phyloP scores from a whole-genome alignment of 2,113 vertebrate genomes.

The Ramphastos sulfuratus region DNA sequence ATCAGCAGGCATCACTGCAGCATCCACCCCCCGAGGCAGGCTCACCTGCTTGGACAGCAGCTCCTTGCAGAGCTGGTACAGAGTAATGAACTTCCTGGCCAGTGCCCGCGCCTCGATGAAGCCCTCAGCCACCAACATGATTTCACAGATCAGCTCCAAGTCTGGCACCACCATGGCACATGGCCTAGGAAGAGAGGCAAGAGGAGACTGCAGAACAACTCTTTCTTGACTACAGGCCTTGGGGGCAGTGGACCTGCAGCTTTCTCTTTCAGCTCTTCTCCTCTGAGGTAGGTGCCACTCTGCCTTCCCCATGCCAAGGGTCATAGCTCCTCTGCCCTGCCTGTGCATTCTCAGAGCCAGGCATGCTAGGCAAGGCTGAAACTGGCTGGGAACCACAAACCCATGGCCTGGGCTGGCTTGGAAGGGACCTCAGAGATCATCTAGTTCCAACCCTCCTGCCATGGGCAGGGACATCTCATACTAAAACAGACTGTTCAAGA shows the following conservation, averaged over 20 bases:
- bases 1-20: background rate
- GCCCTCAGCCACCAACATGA: slow-evolving; percentile 97
- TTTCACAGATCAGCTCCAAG: slow-evolving; percentile 98
- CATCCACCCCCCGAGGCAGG: background rate
- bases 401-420: too few relatives aligned
- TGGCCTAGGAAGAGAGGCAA: slow-evolving; percentile 75
- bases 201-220: background rate
- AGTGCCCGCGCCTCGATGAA: slow-evolving; percentile 88
- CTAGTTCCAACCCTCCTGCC: too few relatives aligned
- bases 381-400: background rate
- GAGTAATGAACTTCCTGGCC: slow-evolving; percentile 93
- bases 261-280: background rate
- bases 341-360: background rate
- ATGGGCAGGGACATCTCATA: too few relatives aligned
- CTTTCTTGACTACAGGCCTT: background rate
- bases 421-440: too few relatives aligned
- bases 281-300: background rate
- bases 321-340: background rate
- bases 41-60: slow-evolving; percentile 95
- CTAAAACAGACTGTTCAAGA: too few relatives aligned
- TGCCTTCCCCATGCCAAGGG: background rate
- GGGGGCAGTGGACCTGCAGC: background rate
- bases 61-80: slow-evolving; percentile 93
- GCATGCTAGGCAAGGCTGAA: background rate
- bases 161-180: slow-evolving; percentile 98